Evolutionary conservation across 2,113 vertebrate genomes (phyloP).

Genomic region (Lamprotornis superbus): DNA sequence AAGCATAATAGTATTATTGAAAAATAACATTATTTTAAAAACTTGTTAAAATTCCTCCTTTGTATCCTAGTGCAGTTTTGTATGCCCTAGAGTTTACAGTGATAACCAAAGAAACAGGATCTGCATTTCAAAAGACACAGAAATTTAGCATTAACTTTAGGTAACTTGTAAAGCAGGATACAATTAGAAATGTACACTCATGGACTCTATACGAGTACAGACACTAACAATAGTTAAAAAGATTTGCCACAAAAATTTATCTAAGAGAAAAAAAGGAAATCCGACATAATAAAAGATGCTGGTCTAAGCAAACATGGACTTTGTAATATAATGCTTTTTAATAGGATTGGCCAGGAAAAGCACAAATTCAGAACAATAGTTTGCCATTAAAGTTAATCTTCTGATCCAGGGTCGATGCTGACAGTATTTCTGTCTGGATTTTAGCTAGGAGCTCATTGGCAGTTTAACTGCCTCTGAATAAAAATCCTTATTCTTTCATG

Average conservation of each 20-base stretch:
- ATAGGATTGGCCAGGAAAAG: not conserved
- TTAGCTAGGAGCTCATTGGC: not conserved
- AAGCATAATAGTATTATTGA: not conserved
- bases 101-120: not conserved
- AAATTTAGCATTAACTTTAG: not conserved
- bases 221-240: not conserved
- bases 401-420: not conserved
- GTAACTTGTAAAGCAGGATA: not conserved
- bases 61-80: not conserved
- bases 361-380: slow-evolving; percentile 8
- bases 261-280: not conserved
- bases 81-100: not conserved
- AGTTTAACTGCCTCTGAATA: not conserved
- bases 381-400: slow-evolving; percentile 31
- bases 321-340: not conserved
- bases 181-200: not conserved
- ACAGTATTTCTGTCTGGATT: slow-evolving; percentile 5
- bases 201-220: not conserved
- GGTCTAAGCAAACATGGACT: not conserved
- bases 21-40: fast-evolving
- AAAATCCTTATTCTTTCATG: slow-evolving; percentile 7
- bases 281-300: not conserved
- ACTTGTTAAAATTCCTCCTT: not conserved
- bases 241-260: not conserved
- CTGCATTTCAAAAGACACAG: not conserved